phyloP scores from a whole-genome alignment of 2,888 invertebrate species.

The Erebia aethiops region DNA sequence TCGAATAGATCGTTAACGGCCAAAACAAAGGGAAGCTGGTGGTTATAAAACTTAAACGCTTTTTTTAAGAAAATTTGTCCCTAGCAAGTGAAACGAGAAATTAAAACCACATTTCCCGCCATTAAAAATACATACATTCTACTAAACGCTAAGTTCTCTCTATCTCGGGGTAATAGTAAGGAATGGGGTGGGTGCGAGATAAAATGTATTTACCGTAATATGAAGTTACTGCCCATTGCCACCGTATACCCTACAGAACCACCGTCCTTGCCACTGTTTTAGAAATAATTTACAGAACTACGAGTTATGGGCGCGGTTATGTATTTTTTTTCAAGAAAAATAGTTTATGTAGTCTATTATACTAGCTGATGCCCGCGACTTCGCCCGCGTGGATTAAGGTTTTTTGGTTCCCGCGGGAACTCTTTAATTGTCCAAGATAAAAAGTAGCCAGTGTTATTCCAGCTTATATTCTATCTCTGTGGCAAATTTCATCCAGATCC shows the following conservation, averaged over 20 bases:
- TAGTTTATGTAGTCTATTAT: background rate
- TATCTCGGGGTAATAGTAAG: conserved; percentile 31
- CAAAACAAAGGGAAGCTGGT: too few species aligned
- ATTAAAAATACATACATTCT: conserved; percentile 29
- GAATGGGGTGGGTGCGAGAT: conserved; percentile 37
- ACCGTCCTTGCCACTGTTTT: conserved; percentile 15
- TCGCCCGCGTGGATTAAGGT: too few species aligned
- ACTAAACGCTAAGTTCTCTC: conserved; percentile 26
- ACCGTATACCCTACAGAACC: background rate
- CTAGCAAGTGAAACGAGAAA: background rate
- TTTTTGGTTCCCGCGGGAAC: too few species aligned
- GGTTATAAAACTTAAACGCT: too few species aligned
- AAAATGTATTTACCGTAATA: conserved; percentile 45
- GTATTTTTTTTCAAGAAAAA: background rate
- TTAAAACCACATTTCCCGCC: conserved; percentile 9
- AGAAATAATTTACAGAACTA: conserved; percentile 13
- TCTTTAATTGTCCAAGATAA: too few species aligned
- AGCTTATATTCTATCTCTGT: too few species aligned
- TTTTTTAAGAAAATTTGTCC: too few species aligned
- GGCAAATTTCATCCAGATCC: too few species aligned
- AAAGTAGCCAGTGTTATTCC: too few species aligned
- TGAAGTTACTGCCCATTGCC: conserved; percentile 41
- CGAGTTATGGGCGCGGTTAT: background rate
- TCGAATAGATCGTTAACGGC: too few species aligned
- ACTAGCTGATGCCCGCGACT: too few species aligned